phyloP scores from a whole-genome alignment of 2,888 invertebrate species.

The Leistus spinibarbis region DNA sequence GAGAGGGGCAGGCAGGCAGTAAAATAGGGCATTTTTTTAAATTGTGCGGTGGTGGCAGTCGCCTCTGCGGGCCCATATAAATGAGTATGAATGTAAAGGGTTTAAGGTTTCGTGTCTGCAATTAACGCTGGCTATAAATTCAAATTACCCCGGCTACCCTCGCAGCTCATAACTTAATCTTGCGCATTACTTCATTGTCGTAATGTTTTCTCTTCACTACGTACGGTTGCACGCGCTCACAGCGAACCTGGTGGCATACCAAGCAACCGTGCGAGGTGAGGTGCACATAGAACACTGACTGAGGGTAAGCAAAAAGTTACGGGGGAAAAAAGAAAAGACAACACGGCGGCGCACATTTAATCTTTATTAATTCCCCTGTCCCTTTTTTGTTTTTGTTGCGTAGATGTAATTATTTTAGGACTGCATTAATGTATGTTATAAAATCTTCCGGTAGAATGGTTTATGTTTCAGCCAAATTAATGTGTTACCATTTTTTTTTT shows the following conservation, averaged over 20 bases:
- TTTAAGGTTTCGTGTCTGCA: slow-evolving; percentile 42
- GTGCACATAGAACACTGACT: not conserved
- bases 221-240: slow-evolving; percentile 11
- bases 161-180: slow-evolving; percentile 52
- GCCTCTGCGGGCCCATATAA: slow-evolving; percentile 29
- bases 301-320: not conserved
- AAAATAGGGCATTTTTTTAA: no score
- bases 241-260: not conserved
- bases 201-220: not conserved
- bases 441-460: not conserved
- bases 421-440: not conserved
- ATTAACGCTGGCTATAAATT: slow-evolving; percentile 53
- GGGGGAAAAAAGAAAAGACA: not conserved
- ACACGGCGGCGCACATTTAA: slow-evolving; percentile 15
- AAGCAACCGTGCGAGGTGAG: not conserved
- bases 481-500: no score
- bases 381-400: slow-evolving; percentile 22
- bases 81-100: slow-evolving; percentile 39
- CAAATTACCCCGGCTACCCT: slow-evolving; percentile 51
- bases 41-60: no score
- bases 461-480: no score
- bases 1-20: no score
- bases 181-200: slow-evolving; percentile 44
- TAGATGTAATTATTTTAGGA: slow-evolving; percentile 26
- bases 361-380: slow-evolving; percentile 35